Conservation (phyloP, 1,140 invertebrate genomes). For the Bombus consobrinus region DNA sequence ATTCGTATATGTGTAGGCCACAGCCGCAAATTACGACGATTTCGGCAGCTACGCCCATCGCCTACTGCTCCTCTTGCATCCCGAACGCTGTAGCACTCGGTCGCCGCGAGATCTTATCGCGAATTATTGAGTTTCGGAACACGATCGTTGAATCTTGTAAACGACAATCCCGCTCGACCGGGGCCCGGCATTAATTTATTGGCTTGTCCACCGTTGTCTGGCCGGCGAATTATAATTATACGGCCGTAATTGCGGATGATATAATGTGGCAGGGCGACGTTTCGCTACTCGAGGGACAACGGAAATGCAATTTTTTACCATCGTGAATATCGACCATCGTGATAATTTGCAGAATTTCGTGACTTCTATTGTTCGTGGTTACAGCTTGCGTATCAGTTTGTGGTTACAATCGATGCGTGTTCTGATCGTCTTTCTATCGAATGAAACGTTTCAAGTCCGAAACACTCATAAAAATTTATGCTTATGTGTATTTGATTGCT, state of each 20-base stretch:
- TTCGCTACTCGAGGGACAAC: neutral
- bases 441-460: too few relatives aligned
- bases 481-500: too few relatives aligned
- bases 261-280: constrained; percentile 3
- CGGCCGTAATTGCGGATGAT: constrained; percentile 43
- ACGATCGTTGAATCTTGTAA: constrained; percentile 52
- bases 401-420: too few relatives aligned
- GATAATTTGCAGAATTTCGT: too few relatives aligned
- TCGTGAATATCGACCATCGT: too few relatives aligned
- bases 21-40: constrained; percentile 61
- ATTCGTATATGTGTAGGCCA: neutral
- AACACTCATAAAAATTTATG: too few relatives aligned
- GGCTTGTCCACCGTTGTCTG: constrained; percentile 25
- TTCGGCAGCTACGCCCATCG: constrained; percentile 57
- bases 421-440: too few relatives aligned
- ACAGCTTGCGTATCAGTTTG: too few relatives aligned
- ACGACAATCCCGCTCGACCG: constrained; percentile 37
- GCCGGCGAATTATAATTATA: constrained; percentile 47
- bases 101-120: constrained; percentile 36
- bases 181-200: constrained; percentile 35
- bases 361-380: too few relatives aligned
- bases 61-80: constrained; percentile 18
- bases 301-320: neutral
- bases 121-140: constrained; percentile 53
- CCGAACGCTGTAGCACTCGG: neutral